Evolutionary conservation across 2,113 vertebrate genomes (phyloP), one percentile per base, ranked within the genome.

Genomic region (Arizona elegans): DNA sequence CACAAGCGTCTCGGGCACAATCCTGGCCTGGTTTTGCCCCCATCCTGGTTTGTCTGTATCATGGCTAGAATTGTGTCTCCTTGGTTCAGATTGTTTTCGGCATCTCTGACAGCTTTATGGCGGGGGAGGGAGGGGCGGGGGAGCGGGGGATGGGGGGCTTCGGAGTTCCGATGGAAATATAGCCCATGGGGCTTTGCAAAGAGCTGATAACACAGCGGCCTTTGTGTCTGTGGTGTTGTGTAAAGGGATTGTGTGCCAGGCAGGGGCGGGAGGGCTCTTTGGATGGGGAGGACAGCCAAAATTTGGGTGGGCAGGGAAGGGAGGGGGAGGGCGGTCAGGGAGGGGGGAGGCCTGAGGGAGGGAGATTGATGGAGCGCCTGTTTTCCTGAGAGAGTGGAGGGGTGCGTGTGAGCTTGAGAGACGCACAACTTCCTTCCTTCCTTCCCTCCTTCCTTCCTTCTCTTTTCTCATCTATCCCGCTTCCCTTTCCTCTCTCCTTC

Each of bases 151-250:
- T 1, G 19, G 56, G 19, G 33, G 15, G 55, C 1, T 15, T 0
- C 92, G 0, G 9, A 94, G 93, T 1, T 0, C 93, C 95, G 96
- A 91, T 96, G 95, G 96, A 96, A 96, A 95, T 95, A 96, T 92
- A 81, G 96, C 93, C 4, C 0, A 3, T 0, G 0, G 91, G 12
- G 86, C 94, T 91, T 93, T 96, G 96, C 94, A 50, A 29, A 90
- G 1, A 93, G 87, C 93, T 8, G 97, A 98, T 98, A 98, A 98
- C 97, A 97, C 95, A 95, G 95, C 90, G 10, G 93, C 94, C 95
- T 97, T 97, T 97, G 97, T 97, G 91, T 50, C 4, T 70, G 90
- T 86, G 24, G 92, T 2, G 70, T 96, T 96, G 96, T 94, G 93
- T 96, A 97, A 97, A 97, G 95, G 88, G 95, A 90, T 96, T 93